Percentiles rank a stretch among this genome's conserved stretches.
Conservation (phyloP, 2,888 invertebrate genomes). For the Phortica okadai region DNA sequence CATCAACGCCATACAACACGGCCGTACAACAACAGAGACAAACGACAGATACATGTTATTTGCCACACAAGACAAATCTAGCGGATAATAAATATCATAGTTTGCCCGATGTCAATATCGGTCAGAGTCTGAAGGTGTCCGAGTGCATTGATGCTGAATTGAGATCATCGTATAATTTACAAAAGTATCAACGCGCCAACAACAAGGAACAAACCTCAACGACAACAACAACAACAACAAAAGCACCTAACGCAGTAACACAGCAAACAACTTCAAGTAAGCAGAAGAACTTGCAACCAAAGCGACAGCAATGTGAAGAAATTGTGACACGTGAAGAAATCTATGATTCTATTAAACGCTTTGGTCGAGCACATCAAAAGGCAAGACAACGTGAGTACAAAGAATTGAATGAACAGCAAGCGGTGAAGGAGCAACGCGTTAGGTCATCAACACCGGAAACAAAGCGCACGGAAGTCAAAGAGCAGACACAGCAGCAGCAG, state of each 20-base stretch:
- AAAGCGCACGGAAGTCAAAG: slow-evolving; percentile 38
- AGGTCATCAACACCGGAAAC: slow-evolving; percentile 34
- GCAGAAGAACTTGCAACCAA: slow-evolving; percentile 8
- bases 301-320: slow-evolving; percentile 37
- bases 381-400: slow-evolving; percentile 69
- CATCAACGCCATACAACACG: slow-evolving; percentile 37
- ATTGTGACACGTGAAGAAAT: slow-evolving; percentile 66
- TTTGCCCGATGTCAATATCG: slow-evolving; percentile 83
- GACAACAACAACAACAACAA: slow-evolving; percentile 30
- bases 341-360: slow-evolving; percentile 74
- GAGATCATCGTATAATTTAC: slow-evolving; percentile 76
- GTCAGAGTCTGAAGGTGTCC: slow-evolving; percentile 83
- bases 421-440: slow-evolving; percentile 9
- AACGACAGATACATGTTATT: slow-evolving; percentile 56
- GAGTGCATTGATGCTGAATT: slow-evolving; percentile 85
- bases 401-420: slow-evolving; percentile 46
- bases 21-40: slow-evolving; percentile 58
- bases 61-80: slow-evolving; percentile 69
- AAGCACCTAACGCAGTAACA: neutral
- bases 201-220: slow-evolving; percentile 33
- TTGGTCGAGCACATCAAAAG: slow-evolving; percentile 73
- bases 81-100: slow-evolving; percentile 84
- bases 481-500: slow-evolving; percentile 32
- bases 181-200: slow-evolving; percentile 57
- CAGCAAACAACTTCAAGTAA: slow-evolving; percentile 1